These are phyloP conservation scores for Mycetomoellerius zeteki DNA, from an alignment of 1,140 invertebrate genomes.

Conservation along the genomic window DNA sequence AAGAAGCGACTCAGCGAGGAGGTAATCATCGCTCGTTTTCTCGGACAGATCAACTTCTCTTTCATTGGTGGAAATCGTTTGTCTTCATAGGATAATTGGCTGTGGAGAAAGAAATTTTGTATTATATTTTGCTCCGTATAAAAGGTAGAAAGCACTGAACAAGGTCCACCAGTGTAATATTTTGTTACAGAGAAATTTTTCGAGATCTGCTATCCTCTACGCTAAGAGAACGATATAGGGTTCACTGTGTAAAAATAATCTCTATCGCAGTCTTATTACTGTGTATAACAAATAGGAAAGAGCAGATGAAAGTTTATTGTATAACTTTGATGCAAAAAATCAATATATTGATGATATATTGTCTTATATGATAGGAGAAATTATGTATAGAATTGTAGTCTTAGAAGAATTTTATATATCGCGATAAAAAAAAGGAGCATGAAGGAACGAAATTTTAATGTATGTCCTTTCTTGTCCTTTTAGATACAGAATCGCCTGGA, in stretches of 20 bases:
- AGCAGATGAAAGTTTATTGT: background rate
- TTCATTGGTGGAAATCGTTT: no score
- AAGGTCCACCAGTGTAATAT: background rate
- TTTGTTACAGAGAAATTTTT: background rate
- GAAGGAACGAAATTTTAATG: background rate
- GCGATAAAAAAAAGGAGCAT: background rate
- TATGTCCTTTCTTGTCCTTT: background rate
- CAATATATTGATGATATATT: background rate
- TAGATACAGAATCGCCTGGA: slow-evolving; percentile 80
- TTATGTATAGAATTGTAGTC: background rate
- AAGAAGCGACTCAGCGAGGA: slow-evolving; percentile 82
- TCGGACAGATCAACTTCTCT: no score
- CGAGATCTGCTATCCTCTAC: background rate
- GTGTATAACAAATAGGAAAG: background rate
- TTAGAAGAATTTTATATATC: background rate
- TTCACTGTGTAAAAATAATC: background rate
- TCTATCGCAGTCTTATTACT: background rate
- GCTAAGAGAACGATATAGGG: background rate
- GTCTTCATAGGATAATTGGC: background rate
- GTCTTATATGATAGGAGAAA: background rate
- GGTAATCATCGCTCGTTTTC: slow-evolving; percentile 72
- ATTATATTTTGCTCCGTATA: background rate
- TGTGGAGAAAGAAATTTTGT: background rate
- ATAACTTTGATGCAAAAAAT: background rate
- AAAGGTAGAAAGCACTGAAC: background rate